These are phyloP conservation scores for Platyrinchus mystaceus DNA, from an alignment of 2,797 vertebrate species.

Conservation along the genomic window DNA sequence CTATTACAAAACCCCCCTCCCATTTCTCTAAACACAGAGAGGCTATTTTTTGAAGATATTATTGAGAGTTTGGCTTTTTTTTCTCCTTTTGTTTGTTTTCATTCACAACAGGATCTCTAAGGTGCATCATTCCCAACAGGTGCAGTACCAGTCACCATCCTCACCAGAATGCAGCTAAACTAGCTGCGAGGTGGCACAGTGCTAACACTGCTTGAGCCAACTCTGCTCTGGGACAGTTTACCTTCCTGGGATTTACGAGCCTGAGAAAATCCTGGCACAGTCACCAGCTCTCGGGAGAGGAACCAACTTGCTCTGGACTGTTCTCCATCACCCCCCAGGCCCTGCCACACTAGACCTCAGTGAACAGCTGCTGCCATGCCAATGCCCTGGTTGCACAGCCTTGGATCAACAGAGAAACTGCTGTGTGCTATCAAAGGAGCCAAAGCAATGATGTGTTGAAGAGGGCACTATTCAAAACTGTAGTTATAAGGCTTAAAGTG, in stretches of 20 bases:
- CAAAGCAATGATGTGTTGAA: not conserved
- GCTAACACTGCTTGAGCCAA: not conserved
- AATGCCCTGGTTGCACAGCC: not conserved
- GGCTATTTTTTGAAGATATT: not conserved
- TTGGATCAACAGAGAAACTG: not conserved
- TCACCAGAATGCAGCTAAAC: not conserved
- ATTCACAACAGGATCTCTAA: not conserved
- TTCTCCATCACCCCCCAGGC: not conserved
- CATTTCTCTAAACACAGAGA: not conserved
- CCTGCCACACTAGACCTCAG: not conserved
- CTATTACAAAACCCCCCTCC: not conserved
- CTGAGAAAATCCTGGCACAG: not conserved
- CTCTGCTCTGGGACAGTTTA: not conserved
- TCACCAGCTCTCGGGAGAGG: fast-evolving
- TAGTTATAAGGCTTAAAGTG: not conserved
- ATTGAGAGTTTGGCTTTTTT: not conserved
- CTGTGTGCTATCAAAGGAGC: not conserved
- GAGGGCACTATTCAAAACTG: not conserved
- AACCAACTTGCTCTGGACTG: not conserved
- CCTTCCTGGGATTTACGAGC: not conserved
- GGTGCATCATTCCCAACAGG: not conserved
- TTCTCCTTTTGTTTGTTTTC: not conserved
- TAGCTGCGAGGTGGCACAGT: not conserved
- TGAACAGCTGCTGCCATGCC: not conserved
- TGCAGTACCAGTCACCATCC: not conserved